Base-by-base conservation (phyloP, 1,140 invertebrate species). In the Dreissena rostriformis region DNA sequence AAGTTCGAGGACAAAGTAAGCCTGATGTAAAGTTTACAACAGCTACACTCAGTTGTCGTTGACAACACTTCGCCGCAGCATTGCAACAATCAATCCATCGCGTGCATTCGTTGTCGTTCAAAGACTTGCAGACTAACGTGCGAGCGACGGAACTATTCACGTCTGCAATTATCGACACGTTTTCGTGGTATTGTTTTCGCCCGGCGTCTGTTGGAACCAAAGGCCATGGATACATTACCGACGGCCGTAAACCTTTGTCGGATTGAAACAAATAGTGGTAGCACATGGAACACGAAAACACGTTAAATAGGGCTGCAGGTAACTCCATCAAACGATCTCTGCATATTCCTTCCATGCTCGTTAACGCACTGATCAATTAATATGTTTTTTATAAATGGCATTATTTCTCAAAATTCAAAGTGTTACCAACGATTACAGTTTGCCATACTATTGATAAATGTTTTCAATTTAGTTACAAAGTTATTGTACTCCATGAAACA, bases 1-100 rank as follows among this genome's bases (percentile, higher is more conserved):
- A 90, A 63, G 88, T 90, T 11, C 82, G 67, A 0, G 88, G 88
- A 85, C 88, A 90, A 65, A 71, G 76, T 4, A 28, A n/a, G 12
- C 78, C 68, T 17, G 17, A 11, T 55, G 71, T 24, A 26, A 39
- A n/a, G 39, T 80, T 72, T 8, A 26, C 19, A 24, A 22, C 29
- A n/a, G 72, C 29, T 5, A 73, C 67, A 14, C 39, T 71, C 29
- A 84, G 22, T 57, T 88, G 88, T 24, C 77, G 53, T 10, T 79
- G 6, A 77, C 88, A 88, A 67, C 87, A 89, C 0, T 55, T 0
- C 14, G 86, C 68, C 11, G 88, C 88, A 1, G 83, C 83, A 0
- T 68, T 19, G 73, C 88, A 89, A 74, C 88, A 89, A 17, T 57
- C 26, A 0, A 61, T 86, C 87, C 87, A 88, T 51, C 84, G 39